Evolutionary conservation across 2,113 vertebrate genomes (phyloP).

Genomic region (Cricetomys ansorgei): DNA sequence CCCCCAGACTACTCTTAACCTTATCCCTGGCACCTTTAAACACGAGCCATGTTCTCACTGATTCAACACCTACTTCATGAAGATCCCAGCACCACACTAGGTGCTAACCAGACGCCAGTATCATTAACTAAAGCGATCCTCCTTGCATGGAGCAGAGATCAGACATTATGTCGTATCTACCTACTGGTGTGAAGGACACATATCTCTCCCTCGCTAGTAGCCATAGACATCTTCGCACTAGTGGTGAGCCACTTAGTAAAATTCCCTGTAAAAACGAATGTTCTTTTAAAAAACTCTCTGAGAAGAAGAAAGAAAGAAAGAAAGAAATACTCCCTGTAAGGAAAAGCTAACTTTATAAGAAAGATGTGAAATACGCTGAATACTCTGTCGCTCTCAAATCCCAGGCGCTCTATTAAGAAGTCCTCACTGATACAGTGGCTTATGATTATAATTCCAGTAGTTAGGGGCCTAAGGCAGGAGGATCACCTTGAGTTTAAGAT

Average conservation of each 20-base stretch:
- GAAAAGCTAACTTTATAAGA: constrained; percentile 10
- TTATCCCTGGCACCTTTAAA: not conserved
- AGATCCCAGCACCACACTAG: not conserved
- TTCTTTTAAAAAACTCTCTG: not conserved
- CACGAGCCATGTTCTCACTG: not conserved
- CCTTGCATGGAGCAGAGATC: not conserved
- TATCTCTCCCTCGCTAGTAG: not conserved
- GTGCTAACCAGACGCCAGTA: not conserved
- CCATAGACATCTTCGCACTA: not conserved
- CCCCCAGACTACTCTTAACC: not conserved
- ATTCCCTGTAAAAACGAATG: not conserved
- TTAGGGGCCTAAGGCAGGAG: not conserved
- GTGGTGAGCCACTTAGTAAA: not conserved
- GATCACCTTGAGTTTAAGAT: not conserved
- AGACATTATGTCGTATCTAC: not conserved
- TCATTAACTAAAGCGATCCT: not conserved
- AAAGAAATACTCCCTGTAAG: not conserved
- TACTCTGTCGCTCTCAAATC: constrained; percentile 17
- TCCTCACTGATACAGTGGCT: not conserved
- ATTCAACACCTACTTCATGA: not conserved
- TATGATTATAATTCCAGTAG: too few species aligned
- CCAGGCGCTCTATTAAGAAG: constrained; percentile 16
- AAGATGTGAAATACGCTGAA: not conserved
- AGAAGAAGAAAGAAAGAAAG: not conserved
- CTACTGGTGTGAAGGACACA: not conserved